phyloP scores from a whole-genome alignment of 2,113 vertebrate genomes.

The Nansenia antarctica region DNA sequence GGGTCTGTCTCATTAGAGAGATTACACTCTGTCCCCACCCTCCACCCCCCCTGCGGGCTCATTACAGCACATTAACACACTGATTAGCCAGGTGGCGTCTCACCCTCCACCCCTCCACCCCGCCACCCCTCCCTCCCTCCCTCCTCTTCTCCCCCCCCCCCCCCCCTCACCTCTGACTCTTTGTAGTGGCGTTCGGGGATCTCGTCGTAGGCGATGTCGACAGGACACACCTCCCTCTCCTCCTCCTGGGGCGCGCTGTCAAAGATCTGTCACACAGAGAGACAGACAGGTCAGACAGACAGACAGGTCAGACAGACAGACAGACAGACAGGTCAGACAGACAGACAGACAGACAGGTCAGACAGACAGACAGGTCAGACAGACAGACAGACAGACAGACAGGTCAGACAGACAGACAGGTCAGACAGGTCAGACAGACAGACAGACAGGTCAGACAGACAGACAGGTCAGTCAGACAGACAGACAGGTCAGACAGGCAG shows the following conservation, averaged over 20 bases:
- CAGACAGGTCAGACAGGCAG: too few relatives aligned
- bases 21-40: neutral
- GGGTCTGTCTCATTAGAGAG: neutral
- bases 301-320: neutral
- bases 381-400: too few relatives aligned
- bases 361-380: neutral
- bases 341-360: neutral
- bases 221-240: constrained; percentile 18
- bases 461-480: too few relatives aligned
- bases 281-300: neutral
- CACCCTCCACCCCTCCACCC: neutral
- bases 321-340: neutral
- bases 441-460: too few relatives aligned
- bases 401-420: too few relatives aligned
- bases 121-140: neutral
- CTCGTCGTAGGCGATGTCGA: constrained; percentile 30
- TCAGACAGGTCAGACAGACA: too few relatives aligned
- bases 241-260: constrained; percentile 17
- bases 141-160: neutral
- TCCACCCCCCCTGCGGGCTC: neutral
- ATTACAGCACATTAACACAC: neutral
- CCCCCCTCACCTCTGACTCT: constrained; percentile 25
- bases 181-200: constrained; percentile 58
- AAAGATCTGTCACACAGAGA: constrained; percentile 6
- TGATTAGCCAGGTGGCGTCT: neutral